Evolutionary conservation across 1,140 invertebrate genomes (phyloP).

Genomic region (Trigoniulus corallinus): DNA sequence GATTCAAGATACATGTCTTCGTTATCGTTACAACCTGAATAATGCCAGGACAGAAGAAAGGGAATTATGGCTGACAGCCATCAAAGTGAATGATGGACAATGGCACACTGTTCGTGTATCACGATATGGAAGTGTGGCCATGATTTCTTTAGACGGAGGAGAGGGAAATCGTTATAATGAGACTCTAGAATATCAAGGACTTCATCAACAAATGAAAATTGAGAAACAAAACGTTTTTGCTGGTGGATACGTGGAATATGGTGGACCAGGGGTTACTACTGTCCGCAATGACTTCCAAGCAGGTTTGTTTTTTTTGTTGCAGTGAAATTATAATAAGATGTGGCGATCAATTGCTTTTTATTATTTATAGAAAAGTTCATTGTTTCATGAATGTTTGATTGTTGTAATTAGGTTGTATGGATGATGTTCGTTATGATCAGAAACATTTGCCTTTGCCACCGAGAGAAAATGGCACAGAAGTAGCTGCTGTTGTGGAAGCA

Average conservation of each 20-base stretch:
- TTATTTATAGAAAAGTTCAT: background rate
- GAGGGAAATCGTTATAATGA: constrained; percentile 89
- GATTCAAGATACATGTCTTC: constrained; percentile 72
- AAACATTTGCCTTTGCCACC: constrained; percentile 79
- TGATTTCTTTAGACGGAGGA: constrained; percentile 80
- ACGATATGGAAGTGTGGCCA: constrained; percentile 84
- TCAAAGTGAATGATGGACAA: constrained; percentile 85
- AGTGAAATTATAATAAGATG: background rate
- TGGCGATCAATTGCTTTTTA: background rate
- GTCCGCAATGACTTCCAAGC: constrained; percentile 91
- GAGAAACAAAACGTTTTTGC: constrained; percentile 90
- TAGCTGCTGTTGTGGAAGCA: constrained; percentile 82
- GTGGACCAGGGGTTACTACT: constrained; percentile 53
- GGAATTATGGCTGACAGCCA: constrained; percentile 74
- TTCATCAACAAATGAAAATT: constrained; percentile 73
- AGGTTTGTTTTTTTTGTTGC: constrained; percentile 30
- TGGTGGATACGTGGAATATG: constrained; percentile 86
- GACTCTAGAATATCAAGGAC: constrained; percentile 69
- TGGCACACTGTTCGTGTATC: constrained; percentile 78
- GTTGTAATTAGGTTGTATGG: constrained; percentile 46
- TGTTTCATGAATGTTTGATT: background rate
- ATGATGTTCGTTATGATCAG: constrained; percentile 73
- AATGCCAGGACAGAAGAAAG: constrained; percentile 71
- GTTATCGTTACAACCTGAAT: constrained; percentile 67
- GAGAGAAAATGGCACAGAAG: constrained; percentile 84